Conservation (phyloP, 1,140 invertebrate genomes). For the Lasioglossum baleicum region DNA sequence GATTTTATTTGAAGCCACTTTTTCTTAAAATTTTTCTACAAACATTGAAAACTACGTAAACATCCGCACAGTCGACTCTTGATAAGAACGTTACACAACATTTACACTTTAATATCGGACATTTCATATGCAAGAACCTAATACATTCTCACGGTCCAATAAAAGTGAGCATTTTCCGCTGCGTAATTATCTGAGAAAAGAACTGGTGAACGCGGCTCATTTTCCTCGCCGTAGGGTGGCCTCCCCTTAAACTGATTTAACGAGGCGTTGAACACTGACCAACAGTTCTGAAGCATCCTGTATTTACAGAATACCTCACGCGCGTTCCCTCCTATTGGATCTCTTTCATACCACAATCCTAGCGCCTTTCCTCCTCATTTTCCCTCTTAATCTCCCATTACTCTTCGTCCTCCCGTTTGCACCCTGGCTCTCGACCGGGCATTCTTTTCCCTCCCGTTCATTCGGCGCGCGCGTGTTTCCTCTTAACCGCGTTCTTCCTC, state of each 20-base stretch:
- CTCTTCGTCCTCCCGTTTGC: constrained; percentile 6
- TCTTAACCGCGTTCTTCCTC: neutral
- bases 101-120: no score
- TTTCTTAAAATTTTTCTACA: no score
- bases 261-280: neutral
- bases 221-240: neutral
- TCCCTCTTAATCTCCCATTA: constrained; percentile 28
- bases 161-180: no score
- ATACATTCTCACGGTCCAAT: no score
- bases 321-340: neutral
- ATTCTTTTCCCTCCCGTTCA: constrained; percentile 4
- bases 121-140: no score
- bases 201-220: no score
- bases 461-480: constrained; percentile 8
- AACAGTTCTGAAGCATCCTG: neutral
- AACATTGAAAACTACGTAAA: no score
- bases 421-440: neutral
- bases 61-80: no score
- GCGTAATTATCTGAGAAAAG: no score
- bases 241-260: neutral
- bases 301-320: neutral
- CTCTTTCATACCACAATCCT: neutral
- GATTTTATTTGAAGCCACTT: no score
- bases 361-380: neutral
- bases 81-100: no score